Evolutionary conservation across 2,113 vertebrate genomes (phyloP).

Genomic region (Phainopepla nitens): DNA sequence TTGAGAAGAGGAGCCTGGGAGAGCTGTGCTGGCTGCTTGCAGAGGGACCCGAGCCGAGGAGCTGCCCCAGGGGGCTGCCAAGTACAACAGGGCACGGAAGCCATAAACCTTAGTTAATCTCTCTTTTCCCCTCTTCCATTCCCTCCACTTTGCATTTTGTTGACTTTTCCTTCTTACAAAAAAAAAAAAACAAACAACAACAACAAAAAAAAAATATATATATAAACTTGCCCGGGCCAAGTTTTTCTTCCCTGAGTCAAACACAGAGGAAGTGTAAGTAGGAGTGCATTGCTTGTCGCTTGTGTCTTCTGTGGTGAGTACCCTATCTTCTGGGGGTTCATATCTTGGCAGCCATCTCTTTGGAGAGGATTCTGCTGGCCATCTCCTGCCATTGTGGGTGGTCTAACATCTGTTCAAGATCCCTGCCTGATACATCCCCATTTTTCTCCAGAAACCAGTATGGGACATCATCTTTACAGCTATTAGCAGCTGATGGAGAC

Average conservation of each 20-base stretch:
- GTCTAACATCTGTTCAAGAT: not conserved
- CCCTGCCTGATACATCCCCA: fast-evolving
- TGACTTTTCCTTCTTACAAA: not conserved
- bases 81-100: not conserved
- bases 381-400: not conserved
- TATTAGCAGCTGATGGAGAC: not conserved
- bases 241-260: not conserved
- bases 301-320: not conserved
- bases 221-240: not conserved
- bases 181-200: no score
- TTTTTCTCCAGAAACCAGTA: not conserved
- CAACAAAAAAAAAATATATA: not conserved
- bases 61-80: not conserved
- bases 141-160: not conserved
- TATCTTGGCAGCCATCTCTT: not conserved
- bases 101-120: not conserved
- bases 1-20: not conserved
- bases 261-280: not conserved
- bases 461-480: not conserved
- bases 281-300: not conserved
- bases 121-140: not conserved
- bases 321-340: not conserved
- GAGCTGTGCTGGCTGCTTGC: not conserved
- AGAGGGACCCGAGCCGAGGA: not conserved
- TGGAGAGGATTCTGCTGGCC: not conserved